Percentiles rank a stretch among this genome's conserved stretches.
Evolutionary conservation across 2,113 vertebrate genomes (phyloP).

Genomic region (Burhinus bistriatus): DNA sequence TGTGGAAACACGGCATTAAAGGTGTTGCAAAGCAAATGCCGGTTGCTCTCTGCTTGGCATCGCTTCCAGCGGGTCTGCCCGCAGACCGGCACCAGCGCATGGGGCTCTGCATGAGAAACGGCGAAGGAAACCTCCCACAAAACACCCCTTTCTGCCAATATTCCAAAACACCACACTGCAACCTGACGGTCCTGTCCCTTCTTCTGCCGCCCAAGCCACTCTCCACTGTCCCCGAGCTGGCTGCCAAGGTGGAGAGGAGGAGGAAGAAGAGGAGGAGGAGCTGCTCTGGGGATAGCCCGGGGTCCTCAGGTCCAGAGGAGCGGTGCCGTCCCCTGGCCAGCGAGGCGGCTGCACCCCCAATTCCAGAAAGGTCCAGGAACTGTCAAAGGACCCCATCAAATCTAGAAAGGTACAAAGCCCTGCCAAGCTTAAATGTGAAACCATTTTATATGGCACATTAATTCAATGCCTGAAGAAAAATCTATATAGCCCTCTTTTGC

Average conservation of each 20-base stretch:
- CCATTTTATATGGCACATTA: slow-evolving; percentile 66
- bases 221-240: background rate
- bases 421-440: slow-evolving; percentile 67
- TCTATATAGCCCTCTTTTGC: slow-evolving; percentile 68
- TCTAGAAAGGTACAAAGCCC: slow-evolving; percentile 3
- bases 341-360: rapidly evolving
- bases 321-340: rapidly evolving
- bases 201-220: rapidly evolving
- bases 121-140: background rate
- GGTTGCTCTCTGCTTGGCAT: background rate
- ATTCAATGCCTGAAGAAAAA: slow-evolving; percentile 70
- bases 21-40: background rate
- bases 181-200: background rate
- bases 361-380: slow-evolving; percentile 35
- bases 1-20: background rate
- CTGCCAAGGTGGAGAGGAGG: background rate
- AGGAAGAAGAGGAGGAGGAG: background rate
- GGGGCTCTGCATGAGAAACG: rapidly evolving
- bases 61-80: rapidly evolving
- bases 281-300: background rate
- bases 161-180: rapidly evolving
- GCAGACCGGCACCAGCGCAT: rapidly evolving
- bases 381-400: background rate
- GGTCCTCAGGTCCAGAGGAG: background rate
- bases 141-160: rapidly evolving